A percentile compares a stretch with the other conserved stretches of the same genome.
Evolutionary conservation across 92 coral and sea anemone species (phyloP).

Genomic region (Chrysogorgia sp.): DNA sequence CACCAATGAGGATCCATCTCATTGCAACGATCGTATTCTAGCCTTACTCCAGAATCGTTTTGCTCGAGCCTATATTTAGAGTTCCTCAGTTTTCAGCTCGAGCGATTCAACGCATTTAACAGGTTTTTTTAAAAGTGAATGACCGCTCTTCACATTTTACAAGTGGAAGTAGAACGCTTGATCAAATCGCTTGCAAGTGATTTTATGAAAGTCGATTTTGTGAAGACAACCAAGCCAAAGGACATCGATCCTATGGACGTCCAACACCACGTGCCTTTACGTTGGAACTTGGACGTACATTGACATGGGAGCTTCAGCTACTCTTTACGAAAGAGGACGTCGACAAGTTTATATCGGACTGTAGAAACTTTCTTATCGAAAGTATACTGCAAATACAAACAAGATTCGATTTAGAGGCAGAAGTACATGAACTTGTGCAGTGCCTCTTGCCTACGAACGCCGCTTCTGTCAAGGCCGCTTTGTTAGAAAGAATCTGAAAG

Average conservation of each 20-base stretch:
- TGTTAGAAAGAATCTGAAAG: background rate
- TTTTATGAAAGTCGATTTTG: conserved; percentile 4
- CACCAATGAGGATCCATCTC: conserved; percentile 53
- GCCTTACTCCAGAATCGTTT: conserved; percentile 49
- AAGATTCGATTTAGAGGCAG: conserved; percentile 2
- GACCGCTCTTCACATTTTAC: conserved; percentile 54
- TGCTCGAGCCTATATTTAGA: conserved; percentile 57
- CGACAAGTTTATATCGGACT: background rate
- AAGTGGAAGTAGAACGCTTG: conserved; percentile 14
- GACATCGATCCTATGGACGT: too few relatives aligned
- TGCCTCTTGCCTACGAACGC: conserved; percentile 2
- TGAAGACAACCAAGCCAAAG: conserved; percentile 2
- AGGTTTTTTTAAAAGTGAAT: conserved; percentile 57
- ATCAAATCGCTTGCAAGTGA: conserved; percentile 25
- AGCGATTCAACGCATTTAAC: conserved; percentile 58
- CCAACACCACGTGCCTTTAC: background rate
- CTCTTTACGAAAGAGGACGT: conserved; percentile 10
- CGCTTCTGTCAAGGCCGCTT: background rate
- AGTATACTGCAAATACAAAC: background rate
- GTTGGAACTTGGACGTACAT: background rate
- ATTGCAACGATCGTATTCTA: conserved; percentile 45
- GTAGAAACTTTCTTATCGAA: conserved; percentile 22
- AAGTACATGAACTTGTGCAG: background rate
- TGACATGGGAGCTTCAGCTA: background rate
- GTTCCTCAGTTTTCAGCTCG: conserved; percentile 61